Base-by-base conservation (phyloP, 2,888 invertebrate species). In the Limnephilus marmoratus region DNA sequence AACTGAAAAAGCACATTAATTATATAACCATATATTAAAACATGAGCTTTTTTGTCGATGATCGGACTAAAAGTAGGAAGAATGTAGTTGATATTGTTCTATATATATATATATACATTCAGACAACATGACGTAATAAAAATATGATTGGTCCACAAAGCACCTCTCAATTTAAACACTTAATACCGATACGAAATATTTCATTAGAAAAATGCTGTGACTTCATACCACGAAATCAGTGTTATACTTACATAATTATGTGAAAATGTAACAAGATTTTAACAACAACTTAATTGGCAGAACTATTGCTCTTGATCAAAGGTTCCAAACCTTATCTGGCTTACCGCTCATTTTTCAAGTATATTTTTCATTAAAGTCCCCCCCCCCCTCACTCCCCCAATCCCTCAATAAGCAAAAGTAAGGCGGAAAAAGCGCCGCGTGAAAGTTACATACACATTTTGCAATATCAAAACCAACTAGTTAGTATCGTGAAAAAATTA, bases 221-320 rank as follows among this genome's bases (percentile, higher is more conserved):
- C 18, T 68, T 7, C 53, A 68, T 68, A 45, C 0, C 53, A 53
- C 18, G 53, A 53, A 53, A 53, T 68, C 24, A 68, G 24, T 1
- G 82, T 82, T 31, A 82, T 24, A 12, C 13, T 85, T 85, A 18
- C 41, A 85, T 85, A 85, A 85, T 37, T 88, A 80, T 88, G 88
- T 88, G 88, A 88, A 87, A 88, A 31, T 88, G 80, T 88, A 88
- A 88, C 37, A 88, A 34, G 68, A 34, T 68, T 85, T 45, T 85
- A 34, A 85, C 85, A 41, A 85, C 85, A 85, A 29, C 88, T 88
- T 88, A 81, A 88, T 88, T 88, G 80, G 88, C 37, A 9, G 34
- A 68, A 18, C 24, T 88, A 80, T 88, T 80, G 37, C 15, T 31
- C 37, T 88, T 34, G n/a, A 31, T 80, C 45, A 45, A 11, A 45